Conservation (phyloP, 2,888 invertebrate genomes). For the Psylliodes chrysocephalus region DNA sequence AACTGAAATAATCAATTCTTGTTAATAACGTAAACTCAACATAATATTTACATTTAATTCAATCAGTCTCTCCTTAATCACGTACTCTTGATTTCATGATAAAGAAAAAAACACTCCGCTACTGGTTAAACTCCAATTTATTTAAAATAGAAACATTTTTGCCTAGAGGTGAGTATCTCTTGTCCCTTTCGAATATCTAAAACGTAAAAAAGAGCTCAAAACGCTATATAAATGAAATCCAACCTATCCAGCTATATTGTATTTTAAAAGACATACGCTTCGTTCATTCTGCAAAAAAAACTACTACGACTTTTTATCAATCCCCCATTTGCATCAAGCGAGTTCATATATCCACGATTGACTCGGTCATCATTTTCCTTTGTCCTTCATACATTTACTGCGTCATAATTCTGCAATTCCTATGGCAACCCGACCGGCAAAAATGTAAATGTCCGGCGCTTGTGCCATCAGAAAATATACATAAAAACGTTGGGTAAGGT, state of each 20-base stretch:
- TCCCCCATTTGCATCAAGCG: slow-evolving; percentile 16
- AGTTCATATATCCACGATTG: slow-evolving; percentile 24
- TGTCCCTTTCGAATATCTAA: too few species aligned
- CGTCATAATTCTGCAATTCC: slow-evolving; percentile 29
- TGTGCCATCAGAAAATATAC: slow-evolving; percentile 19
- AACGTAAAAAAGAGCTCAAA: too few species aligned
- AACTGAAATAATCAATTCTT: too few species aligned
- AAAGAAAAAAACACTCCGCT: too few species aligned
- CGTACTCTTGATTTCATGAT: too few species aligned
- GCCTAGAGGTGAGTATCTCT: too few species aligned
- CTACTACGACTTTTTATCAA: slow-evolving; percentile 4
- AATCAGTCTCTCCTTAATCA: too few species aligned
- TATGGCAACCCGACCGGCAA: slow-evolving; percentile 25
- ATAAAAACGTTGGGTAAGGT: slow-evolving; percentile 34
- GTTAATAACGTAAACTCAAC: too few species aligned
- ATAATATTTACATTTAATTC: too few species aligned
- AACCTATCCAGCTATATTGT: background rate
- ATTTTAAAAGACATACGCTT: background rate
- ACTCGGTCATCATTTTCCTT: slow-evolving; percentile 30
- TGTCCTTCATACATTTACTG: slow-evolving; percentile 27
- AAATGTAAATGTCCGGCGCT: slow-evolving; percentile 26
- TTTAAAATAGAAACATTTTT: too few species aligned
- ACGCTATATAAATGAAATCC: background rate
- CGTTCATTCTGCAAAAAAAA: background rate
- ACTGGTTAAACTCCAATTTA: too few species aligned